Evolutionary conservation across 2,888 invertebrate species (phyloP).

Genomic region (Athalia rosae): DNA sequence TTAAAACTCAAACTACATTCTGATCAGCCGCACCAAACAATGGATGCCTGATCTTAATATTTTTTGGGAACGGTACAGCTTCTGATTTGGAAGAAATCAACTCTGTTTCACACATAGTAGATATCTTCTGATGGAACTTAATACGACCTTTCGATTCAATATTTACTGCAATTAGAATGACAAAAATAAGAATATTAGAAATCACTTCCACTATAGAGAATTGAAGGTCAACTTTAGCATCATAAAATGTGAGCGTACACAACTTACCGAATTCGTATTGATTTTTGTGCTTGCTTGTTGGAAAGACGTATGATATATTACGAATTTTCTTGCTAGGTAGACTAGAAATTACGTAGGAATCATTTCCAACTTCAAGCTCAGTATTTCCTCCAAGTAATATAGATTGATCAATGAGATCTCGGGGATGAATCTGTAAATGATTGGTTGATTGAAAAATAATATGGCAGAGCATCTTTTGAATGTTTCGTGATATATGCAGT

Average conservation of each 20-base stretch:
- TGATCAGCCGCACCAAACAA: conserved; percentile 49
- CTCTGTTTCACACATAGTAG: conserved; percentile 21
- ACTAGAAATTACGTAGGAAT: conserved; percentile 49
- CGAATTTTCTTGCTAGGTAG: conserved; percentile 43
- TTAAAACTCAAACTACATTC: neutral
- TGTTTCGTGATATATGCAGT: neutral
- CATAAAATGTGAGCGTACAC: neutral
- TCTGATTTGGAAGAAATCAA: conserved; percentile 9
- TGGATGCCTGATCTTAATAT: conserved; percentile 54
- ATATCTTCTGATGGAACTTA: conserved; percentile 52
- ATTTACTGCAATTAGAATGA: conserved; percentile 50
- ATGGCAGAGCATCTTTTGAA: neutral
- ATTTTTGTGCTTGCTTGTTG: conserved; percentile 22
- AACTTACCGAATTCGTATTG: conserved; percentile 28
- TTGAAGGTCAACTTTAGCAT: neutral
- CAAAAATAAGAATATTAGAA: neutral
- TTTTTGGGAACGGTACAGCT: conserved; percentile 53
- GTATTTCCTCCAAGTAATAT: conserved; percentile 52
- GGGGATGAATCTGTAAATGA: conserved; percentile 51
- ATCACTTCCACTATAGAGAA: neutral
- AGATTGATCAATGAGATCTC: conserved; percentile 48
- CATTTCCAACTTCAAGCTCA: conserved; percentile 52
- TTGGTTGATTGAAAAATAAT: conserved; percentile 1
- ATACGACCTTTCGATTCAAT: conserved; percentile 51
- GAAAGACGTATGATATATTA: conserved; percentile 53